A percentile compares a stretch with the other conserved stretches of the same genome.
These are phyloP conservation scores for Chrysodeixis includens DNA, from an alignment of 2,888 invertebrate genomes.

Conservation along the genomic window DNA sequence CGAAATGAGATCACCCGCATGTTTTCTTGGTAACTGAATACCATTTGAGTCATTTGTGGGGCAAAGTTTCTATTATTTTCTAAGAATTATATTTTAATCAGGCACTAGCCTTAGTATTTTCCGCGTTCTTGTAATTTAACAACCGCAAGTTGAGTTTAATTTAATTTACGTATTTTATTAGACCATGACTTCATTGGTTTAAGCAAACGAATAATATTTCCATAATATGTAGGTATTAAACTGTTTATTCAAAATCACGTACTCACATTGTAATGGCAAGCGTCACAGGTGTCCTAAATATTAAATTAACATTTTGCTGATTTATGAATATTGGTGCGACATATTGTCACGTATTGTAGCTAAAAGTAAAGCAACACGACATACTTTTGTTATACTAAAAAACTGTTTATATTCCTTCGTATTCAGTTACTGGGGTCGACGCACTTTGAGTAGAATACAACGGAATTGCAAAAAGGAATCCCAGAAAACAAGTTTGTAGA, in stretches of 20 bases:
- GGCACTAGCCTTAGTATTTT: slow-evolving; percentile 14
- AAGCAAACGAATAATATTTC: not conserved
- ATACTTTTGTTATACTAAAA: slow-evolving; percentile 44
- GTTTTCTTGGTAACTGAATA: slow-evolving; percentile 68
- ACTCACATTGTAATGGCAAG: slow-evolving; percentile 20
- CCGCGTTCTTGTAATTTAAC: slow-evolving; percentile 18
- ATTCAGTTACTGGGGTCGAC: slow-evolving; percentile 56
- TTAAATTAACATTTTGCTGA: slow-evolving; percentile 29
- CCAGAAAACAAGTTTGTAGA: slow-evolving; percentile 66
- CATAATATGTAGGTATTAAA: not conserved
- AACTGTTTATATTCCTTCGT: slow-evolving; percentile 28
- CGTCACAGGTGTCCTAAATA: slow-evolving; percentile 18
- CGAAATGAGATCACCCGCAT: slow-evolving; percentile 80
- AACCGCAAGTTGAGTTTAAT: slow-evolving; percentile 23
- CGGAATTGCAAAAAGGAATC: slow-evolving; percentile 56
- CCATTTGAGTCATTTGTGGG: slow-evolving; percentile 67
- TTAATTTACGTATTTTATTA: slow-evolving; percentile 22
- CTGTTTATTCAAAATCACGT: slow-evolving; percentile 29
- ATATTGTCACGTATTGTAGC: slow-evolving; percentile 31
- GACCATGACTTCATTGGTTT: slow-evolving; percentile 7
- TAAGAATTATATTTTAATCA: slow-evolving; percentile 33
- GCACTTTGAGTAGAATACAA: slow-evolving; percentile 54
- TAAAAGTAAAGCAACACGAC: slow-evolving; percentile 37
- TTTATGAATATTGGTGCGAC: slow-evolving; percentile 19
- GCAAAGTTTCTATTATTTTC: slow-evolving; percentile 35